Evolutionary conservation across 2,888 invertebrate species (phyloP).

Genomic region (Tachystola acroxantha): DNA sequence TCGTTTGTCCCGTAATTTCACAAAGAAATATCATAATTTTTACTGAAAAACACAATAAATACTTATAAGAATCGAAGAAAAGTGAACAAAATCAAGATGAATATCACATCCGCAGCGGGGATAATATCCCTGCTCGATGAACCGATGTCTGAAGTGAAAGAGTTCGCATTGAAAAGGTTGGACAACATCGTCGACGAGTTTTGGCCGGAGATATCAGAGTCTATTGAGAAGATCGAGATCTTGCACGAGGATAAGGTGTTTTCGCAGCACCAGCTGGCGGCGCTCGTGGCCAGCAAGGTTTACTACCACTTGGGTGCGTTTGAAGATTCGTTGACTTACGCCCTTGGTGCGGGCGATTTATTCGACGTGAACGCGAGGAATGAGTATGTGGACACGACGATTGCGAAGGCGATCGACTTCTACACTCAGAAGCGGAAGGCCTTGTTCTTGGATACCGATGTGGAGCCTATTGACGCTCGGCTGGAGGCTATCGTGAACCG

Average conservation of each 20-base stretch:
- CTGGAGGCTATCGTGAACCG: constrained; percentile 96
- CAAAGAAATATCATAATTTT: too few species aligned
- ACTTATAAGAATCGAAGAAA: constrained; percentile 13
- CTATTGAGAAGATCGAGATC: constrained; percentile 98
- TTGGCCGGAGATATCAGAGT: constrained; percentile 99
- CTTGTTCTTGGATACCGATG: constrained; percentile 81
- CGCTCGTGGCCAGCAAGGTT: constrained; percentile 98
- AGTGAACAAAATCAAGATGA: constrained; percentile 45
- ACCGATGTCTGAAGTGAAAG: constrained; percentile 94
- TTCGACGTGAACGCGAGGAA: constrained; percentile 96
- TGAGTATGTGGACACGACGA: constrained; percentile 97
- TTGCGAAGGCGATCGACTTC: constrained; percentile 98
- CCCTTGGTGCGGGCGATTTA: constrained; percentile 95
- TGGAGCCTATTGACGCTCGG: constrained; percentile 86
- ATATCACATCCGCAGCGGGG: constrained; percentile 84
- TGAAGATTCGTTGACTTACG: constrained; percentile 97
- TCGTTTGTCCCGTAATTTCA: constrained; percentile 30
- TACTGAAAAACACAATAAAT: too few species aligned
- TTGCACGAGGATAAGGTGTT: constrained; percentile 95
- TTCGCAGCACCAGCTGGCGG: constrained; percentile 93
- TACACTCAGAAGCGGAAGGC: constrained; percentile 93
- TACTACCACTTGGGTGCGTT: constrained; percentile 98
- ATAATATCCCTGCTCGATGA: constrained; percentile 97
- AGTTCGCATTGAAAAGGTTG: constrained; percentile 94
- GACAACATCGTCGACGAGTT: constrained; percentile 97